Evolutionary conservation across 1,140 invertebrate species (phyloP).

Genomic region (Anoplophora glabripennis): DNA sequence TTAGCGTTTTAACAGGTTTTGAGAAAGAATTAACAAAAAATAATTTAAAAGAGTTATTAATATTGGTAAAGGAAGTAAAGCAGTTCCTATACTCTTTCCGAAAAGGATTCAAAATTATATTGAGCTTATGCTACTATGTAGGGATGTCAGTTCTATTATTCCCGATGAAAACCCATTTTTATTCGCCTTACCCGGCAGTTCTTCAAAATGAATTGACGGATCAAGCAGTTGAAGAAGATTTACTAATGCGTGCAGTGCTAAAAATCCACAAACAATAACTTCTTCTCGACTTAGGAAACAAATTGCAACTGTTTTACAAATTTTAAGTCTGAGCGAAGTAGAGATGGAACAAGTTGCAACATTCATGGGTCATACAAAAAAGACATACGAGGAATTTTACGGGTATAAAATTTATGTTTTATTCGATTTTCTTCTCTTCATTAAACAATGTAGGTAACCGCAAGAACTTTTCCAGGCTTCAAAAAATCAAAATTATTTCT

Average conservation of each 20-base stretch:
- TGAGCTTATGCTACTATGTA: neutral
- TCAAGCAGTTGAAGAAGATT: constrained; percentile 16
- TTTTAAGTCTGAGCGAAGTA: constrained; percentile 23
- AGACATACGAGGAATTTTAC: constrained; percentile 33
- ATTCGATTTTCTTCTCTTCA: neutral
- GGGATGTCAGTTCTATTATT: constrained; percentile 9
- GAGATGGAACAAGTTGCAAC: constrained; percentile 29
- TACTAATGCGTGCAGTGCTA: constrained; percentile 19
- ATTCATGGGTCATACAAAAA: constrained; percentile 32
- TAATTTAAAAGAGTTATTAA: constrained; percentile 27
- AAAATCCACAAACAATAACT: constrained; percentile 21
- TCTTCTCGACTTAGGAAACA: constrained; percentile 27
- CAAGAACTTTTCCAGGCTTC: constrained; percentile 25
- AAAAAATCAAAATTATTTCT: constrained; percentile 29
- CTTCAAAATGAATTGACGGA: constrained; percentile 15
- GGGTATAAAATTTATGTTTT: too few species aligned
- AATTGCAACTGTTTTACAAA: constrained; percentile 29
- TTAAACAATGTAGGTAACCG: constrained; percentile 11
- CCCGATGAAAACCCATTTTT: constrained; percentile 21
- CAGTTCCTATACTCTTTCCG: constrained; percentile 25
- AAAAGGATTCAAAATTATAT: constrained; percentile 22
- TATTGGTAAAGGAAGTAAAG: constrained; percentile 25
- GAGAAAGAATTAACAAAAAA: constrained; percentile 22
- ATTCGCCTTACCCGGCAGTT: constrained; percentile 16
- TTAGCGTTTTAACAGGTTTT: constrained; percentile 11